Evolutionary conservation across 2,888 invertebrate genomes (phyloP).

Genomic region (Linnaemya tessellans): DNA sequence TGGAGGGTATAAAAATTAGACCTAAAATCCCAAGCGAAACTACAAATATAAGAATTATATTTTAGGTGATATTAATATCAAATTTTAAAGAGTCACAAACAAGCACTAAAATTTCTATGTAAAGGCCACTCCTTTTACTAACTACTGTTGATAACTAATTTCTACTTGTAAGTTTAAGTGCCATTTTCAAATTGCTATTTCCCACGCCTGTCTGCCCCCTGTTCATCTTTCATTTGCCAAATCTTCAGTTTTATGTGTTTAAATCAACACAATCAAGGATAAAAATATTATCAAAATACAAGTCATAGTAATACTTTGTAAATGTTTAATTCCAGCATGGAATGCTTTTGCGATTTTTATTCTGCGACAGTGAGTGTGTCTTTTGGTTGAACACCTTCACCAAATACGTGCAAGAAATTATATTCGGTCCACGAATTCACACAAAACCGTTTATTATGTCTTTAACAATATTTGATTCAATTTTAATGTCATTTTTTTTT

Average conservation of each 20-base stretch:
- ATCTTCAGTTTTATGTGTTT: background rate
- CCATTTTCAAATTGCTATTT: background rate
- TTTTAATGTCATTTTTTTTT: conserved; percentile 59
- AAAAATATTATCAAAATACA: background rate
- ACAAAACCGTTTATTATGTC: conserved; percentile 28
- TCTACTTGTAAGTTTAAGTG: too few relatives aligned
- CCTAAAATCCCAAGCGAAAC: too few relatives aligned
- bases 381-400: conserved; percentile 12
- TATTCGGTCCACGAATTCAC: background rate
- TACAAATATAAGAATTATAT: too few relatives aligned
- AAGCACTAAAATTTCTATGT: too few relatives aligned
- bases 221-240: background rate
- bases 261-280: conserved; percentile 2
- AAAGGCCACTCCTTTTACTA: too few relatives aligned
- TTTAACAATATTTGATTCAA: conserved; percentile 61
- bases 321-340: background rate
- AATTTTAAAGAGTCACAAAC: too few relatives aligned
- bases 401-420: background rate
- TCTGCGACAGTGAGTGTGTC: background rate
- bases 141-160: too few relatives aligned
- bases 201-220: background rate
- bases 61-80: too few relatives aligned
- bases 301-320: conserved; percentile 3
- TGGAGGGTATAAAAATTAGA: too few relatives aligned
- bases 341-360: background rate